Conservation (phyloP, 2,797 vertebrate species). For the Gobio occitaniae region DNA sequence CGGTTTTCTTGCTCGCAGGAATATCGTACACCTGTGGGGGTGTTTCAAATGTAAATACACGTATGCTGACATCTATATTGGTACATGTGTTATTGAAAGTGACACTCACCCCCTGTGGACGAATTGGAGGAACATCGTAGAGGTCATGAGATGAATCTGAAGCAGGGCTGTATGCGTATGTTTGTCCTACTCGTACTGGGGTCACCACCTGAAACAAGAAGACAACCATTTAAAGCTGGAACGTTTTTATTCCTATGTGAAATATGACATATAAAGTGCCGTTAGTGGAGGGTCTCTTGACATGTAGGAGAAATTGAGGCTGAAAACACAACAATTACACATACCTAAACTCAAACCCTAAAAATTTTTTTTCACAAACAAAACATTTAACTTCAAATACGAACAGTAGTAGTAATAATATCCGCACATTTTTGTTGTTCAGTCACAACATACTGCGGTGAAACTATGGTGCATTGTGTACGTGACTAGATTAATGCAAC, state of each 20-base stretch:
- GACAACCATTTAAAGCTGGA: background rate
- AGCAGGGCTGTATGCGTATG: conserved; percentile 86
- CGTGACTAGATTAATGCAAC: conserved; percentile 10
- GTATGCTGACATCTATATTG: background rate
- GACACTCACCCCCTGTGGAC: conserved; percentile 88
- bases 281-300: background rate
- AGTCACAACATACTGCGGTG: background rate
- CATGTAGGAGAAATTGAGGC: background rate
- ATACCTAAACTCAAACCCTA: background rate
- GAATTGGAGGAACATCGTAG: conserved; percentile 89
- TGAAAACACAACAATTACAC: background rate
- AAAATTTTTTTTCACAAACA: background rate
- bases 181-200: conserved; percentile 88
- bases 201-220: conserved; percentile 86
- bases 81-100: background rate
- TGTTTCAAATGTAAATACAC: conserved; percentile 8
- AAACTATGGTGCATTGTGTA: background rate
- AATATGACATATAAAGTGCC: background rate
- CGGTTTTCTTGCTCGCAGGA: conserved; percentile 82
- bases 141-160: conserved; percentile 86
- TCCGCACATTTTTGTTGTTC: background rate
- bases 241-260: background rate
- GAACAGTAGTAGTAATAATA: background rate
- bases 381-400: background rate
- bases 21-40: conserved; percentile 89